Evolutionary conservation across 2,113 vertebrate genomes (phyloP), one percentile per base, ranked within the genome.

Genomic region (Tylochromis polylepis): DNA sequence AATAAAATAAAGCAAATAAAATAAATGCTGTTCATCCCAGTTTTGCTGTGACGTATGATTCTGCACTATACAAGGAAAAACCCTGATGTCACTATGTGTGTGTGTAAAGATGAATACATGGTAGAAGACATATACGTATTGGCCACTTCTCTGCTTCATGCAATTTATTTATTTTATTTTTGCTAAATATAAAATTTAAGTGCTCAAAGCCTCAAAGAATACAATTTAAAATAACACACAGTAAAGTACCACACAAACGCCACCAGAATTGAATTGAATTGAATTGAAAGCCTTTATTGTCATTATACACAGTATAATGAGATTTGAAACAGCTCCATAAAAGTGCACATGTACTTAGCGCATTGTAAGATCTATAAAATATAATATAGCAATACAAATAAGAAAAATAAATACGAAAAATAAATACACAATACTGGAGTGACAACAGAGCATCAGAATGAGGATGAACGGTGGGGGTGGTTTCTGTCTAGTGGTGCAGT

Each of bases 71-170:
- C 65, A 70, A 70, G 36, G 5, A 70, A 24, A 27, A 70, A 43
- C 14, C 15, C 43, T 51, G 70, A 75, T 4, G 0, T 72, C 24
- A 51, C 2, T 51, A 3, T 49, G 0, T 12, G 24, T 75, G 38
- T 15, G 43, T 75, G 43, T 20, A 11, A 29, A 49, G 9, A 16
- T 29, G 43, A 75, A 49, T 49, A 75, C 27, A 49, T 75, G 70
- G 67, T 75, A 24, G 41, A 49, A 75, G 41, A 49, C 22, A 10
- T 29, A 49, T 29, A 31, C n/a, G 24, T 58, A 27, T 58, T 27
- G 22, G 56, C 1, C 20, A 10, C 20, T 4, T 70, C 3, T 70
- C 65, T 70, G n/a, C 43, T 8, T 70, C 22, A 7, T 75, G 24
- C 6, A 77, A 77, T 49, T 51, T 0, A 29, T 31, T 31, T 8